Base-by-base conservation (phyloP, 2,888 invertebrate genomes). In the Leucophenga montana region DNA sequence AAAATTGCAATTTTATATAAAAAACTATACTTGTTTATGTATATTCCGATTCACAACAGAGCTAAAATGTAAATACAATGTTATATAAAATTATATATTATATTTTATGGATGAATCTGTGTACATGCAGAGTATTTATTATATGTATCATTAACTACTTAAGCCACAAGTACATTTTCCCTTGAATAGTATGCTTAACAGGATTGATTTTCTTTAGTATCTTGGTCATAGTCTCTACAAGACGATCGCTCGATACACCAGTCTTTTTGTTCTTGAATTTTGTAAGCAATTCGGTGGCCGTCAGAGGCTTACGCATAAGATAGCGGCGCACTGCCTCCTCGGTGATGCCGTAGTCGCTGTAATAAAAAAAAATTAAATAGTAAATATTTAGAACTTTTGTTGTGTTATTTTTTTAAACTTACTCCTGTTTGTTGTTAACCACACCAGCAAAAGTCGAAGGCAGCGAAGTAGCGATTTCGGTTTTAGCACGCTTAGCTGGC, bases 251-350 rank as follows among this genome's bases (percentile, higher is more conserved):
- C 69, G 94, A 94, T 65, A 97, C 92, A 4, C 97, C 97, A 11
- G 95, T 95, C 84, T 97, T 95, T 39, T 97, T 97, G 50, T 95
- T 95, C 87, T 97, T 97, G 90, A 98, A 97, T 90, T 98, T 98
- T 76, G 97, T 96, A 56, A 98, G 89, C 44, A 98, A 90, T 86
- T 99, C 98, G 0, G 97, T 98, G 0, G 98, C 96, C 0, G 99
- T 99, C 95, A 99, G 97, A 0, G 99, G 99, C 85, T 99, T 99
- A 11, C 99, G 92, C 88, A 95, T 95, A 44, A 99, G 90, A 89
- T 99, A 99, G 16, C 98, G 93, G 2, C 98, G 91, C 6, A 99
- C 97, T 0, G 97, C 95, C 82, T 98, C 98, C 87, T 98, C 98
- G 0, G 96, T 96, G 48, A 97, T 96, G 66, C 96, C 96, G 85